These are phyloP conservation scores for Ardeotis arabs DNA, from an alignment of 2,113 vertebrate species.

Conservation along the genomic window DNA sequence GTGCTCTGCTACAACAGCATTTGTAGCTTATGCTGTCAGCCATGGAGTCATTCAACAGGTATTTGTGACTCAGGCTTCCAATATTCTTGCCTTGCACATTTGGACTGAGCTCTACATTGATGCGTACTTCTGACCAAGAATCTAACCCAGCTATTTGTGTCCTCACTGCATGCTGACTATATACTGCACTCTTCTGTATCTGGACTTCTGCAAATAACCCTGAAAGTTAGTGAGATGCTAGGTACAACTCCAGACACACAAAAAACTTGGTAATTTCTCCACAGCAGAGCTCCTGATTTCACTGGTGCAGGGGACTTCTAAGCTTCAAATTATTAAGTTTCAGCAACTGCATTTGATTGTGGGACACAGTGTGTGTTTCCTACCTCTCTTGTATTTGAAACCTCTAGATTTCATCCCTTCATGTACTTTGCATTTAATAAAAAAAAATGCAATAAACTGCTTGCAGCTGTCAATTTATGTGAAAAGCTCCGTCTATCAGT, in stretches of 20 bases:
- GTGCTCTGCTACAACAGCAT: background rate
- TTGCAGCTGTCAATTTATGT: background rate
- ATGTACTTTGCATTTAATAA: background rate
- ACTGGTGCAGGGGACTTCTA: background rate
- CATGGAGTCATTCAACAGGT: background rate
- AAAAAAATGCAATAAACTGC: background rate
- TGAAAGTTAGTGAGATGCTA: background rate
- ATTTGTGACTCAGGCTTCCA: background rate
- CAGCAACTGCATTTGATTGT: background rate
- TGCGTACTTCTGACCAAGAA: background rate
- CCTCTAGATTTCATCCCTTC: background rate
- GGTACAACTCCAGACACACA: background rate
- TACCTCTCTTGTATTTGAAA: background rate
- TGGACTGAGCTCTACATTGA: background rate
- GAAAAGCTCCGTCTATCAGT: background rate
- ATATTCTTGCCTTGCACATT: accelerated
- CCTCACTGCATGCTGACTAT: background rate
- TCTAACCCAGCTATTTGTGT: background rate
- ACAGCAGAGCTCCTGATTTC: background rate
- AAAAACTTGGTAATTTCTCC: background rate
- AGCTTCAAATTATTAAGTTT: background rate
- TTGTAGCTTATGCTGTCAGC: background rate
- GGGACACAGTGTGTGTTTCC: background rate
- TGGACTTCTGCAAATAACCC: background rate
- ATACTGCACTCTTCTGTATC: background rate